A percentile compares a stretch with the other conserved stretches of the same genome.
Evolutionary conservation across 2,797 vertebrate species (phyloP).

Genomic region (Schizopygopsis pylzovi): DNA sequence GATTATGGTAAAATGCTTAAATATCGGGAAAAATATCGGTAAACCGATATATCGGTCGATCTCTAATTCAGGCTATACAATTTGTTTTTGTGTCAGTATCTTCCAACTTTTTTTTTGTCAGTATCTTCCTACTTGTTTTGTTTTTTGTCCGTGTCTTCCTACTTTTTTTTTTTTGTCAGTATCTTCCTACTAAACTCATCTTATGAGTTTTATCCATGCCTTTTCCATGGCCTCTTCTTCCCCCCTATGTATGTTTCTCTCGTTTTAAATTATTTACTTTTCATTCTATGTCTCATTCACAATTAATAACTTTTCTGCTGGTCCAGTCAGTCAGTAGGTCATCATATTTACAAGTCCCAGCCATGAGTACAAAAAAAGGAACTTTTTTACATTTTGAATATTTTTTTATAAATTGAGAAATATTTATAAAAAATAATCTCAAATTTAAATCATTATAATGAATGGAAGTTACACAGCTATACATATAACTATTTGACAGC

Average conservation of each 20-base stretch:
- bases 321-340: neutral
- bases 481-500: neutral
- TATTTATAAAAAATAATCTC: neutral
- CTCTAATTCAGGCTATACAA: too few relatives aligned
- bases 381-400: neutral
- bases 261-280: constrained; percentile 28
- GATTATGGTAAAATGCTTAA: too few relatives aligned
- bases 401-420: neutral
- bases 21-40: too few relatives aligned
- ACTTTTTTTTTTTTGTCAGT: too few relatives aligned
- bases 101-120: too few relatives aligned
- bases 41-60: too few relatives aligned
- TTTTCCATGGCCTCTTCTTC: neutral
- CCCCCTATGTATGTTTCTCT: constrained; percentile 43
- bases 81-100: too few relatives aligned
- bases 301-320: neutral
- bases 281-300: neutral
- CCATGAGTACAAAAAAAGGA: neutral
- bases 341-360: neutral
- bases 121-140: too few relatives aligned
- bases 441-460: neutral
- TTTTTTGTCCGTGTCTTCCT: too few relatives aligned
- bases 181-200: neutral
- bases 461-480: neutral
- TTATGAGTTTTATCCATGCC: neutral